Conservation (phyloP, 2,113 vertebrate species). For the Nestor notabilis region DNA sequence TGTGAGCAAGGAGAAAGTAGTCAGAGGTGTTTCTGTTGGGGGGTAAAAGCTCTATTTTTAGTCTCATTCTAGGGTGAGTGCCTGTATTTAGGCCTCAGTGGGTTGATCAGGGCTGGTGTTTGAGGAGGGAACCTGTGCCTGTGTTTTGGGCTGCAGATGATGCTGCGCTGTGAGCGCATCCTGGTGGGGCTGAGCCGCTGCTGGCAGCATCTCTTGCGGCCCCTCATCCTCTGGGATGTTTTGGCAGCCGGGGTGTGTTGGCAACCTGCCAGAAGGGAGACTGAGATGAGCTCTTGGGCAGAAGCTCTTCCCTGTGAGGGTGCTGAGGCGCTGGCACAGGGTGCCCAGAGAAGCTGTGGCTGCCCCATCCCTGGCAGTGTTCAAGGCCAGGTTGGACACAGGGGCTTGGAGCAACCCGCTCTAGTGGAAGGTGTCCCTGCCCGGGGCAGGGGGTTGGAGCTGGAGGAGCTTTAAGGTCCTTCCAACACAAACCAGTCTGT, state of each 20-base stretch:
- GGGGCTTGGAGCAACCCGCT: too few species aligned
- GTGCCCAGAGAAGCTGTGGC: too few species aligned
- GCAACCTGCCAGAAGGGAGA: background rate
- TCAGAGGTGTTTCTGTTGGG: background rate
- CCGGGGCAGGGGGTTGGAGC: too few species aligned
- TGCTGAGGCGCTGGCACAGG: too few species aligned
- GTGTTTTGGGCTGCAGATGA: background rate
- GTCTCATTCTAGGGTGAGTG: background rate
- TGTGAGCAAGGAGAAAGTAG: background rate
- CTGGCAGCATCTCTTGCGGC: background rate
- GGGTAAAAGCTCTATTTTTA: background rate
- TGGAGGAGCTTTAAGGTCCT: too few species aligned
- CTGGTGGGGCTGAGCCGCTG: fast-evolving
- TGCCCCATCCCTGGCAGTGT: too few species aligned
- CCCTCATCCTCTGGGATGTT: background rate
- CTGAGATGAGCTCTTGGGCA: background rate
- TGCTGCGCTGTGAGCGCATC: fast-evolving
- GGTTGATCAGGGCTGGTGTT: background rate
- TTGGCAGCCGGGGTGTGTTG: fast-evolving
- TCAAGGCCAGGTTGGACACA: too few species aligned
- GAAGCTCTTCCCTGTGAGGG: too few species aligned
- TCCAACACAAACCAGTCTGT: too few species aligned
- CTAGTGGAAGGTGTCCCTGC: too few species aligned
- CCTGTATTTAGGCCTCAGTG: background rate
- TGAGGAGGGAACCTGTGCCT: background rate